Percentiles rank a stretch among this genome's conserved stretches.
phyloP scores from a whole-genome alignment of 2,113 vertebrate genomes.

The Alouatta palliata region DNA sequence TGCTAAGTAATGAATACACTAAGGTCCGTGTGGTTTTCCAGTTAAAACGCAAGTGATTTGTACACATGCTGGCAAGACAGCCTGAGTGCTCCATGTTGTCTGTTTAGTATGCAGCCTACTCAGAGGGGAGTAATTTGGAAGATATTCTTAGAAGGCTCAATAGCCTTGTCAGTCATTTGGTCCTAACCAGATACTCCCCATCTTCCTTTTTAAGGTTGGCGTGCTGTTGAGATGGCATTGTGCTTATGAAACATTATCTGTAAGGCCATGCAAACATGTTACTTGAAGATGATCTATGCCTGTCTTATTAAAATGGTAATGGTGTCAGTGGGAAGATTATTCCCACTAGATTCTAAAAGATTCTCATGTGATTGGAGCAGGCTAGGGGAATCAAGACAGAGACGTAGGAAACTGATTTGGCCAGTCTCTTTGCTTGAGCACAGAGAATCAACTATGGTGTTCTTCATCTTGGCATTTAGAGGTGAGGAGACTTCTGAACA shows the following conservation, averaged over 20 bases:
- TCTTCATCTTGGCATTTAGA: conserved; percentile 27
- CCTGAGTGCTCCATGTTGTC: conserved; percentile 60
- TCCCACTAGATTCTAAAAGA: conserved; percentile 61
- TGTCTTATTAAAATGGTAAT: conserved; percentile 53
- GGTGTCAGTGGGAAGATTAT: conserved; percentile 71
- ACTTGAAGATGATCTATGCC: conserved; percentile 76
- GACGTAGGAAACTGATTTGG: background rate
- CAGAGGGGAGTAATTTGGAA: conserved; percentile 55
- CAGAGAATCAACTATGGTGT: background rate
- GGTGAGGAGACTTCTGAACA: background rate
- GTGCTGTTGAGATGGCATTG: background rate
- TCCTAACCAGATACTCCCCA: background rate
- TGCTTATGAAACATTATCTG: conserved; percentile 46
- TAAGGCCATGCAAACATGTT: conserved; percentile 63
- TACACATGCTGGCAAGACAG: conserved; percentile 68
- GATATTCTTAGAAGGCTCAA: conserved; percentile 46
- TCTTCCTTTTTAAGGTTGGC: conserved; percentile 18
- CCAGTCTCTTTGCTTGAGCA: background rate
- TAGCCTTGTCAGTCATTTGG: conserved; percentile 45
- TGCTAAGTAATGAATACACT: conserved; percentile 77
- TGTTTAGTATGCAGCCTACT: conserved; percentile 1
- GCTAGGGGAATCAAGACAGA: background rate
- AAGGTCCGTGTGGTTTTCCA: conserved; percentile 76
- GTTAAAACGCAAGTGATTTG: conserved; percentile 71
- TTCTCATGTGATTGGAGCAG: background rate